Evolutionary conservation across 2,113 vertebrate species (phyloP), one percentile per base, ranked within the genome.

Genomic region (Oceanites oceanicus): DNA sequence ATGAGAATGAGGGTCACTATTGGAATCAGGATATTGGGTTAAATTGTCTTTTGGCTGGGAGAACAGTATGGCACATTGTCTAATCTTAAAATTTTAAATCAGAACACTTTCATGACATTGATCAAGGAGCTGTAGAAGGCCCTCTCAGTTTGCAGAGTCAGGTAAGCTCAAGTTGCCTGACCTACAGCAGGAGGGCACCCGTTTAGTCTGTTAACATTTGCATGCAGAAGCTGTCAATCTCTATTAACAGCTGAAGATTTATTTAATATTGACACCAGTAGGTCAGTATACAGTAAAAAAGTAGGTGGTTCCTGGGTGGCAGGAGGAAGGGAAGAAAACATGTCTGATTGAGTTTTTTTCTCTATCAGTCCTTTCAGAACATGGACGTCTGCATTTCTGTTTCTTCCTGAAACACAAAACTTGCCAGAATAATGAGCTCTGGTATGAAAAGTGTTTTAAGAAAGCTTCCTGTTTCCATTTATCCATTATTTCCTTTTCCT

Each of bases 401-500:
- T 66, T 83, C 62, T 85, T 86, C 59, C 62, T 50, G 62, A 67
- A 83, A 63, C 67, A 72, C 18, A 59, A 61, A 78, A 61, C 40
- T 75, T 90, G 22, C 13, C 63, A 44, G 63, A 76, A 75, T 34
- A 8, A 83, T 73, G 47, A 66, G 10, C 29, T 62, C 22, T 10
- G 21, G 7, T 38, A 30, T n/a, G 40, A 82, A 49, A 47, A 88
- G n/a, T 76, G 47, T 78, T 90, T 85, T 88, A 87, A 92, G 73
- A 90, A 93, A 77, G 40, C 50, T 93, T 96, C 67, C 91, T 65
- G 27, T 90, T 96, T 88, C 71, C 50, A 19, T 93, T 81, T 75
- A 66, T 78, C 59, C 72, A 36, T 86, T 42, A 38, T 90, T 95
- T 83, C 52, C 10, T 86, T 92, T 96, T 93, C 95, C 83, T 96